Evolutionary conservation across 2,797 vertebrate genomes (phyloP).

Genomic region (Catamblyrhynchus diadema): DNA sequence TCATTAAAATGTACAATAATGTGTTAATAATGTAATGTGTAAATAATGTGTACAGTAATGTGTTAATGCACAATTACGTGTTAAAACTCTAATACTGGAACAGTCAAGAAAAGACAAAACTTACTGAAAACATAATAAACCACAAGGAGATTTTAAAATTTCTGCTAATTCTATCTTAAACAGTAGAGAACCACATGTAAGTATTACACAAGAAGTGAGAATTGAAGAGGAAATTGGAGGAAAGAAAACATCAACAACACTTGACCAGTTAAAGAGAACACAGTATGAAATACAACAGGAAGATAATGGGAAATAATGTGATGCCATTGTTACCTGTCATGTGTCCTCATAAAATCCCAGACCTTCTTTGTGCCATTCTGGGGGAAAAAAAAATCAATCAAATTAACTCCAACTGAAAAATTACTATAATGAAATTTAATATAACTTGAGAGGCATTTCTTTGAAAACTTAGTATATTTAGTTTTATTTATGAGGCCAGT

Average conservation of each 20-base stretch:
- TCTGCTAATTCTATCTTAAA: neutral
- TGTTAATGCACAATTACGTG: neutral
- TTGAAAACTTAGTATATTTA: neutral
- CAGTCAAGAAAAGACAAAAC: neutral
- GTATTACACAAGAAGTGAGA: neutral
- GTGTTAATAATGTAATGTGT: neutral
- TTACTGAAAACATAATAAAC: neutral
- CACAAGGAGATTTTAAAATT: neutral
- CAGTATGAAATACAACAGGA: neutral
- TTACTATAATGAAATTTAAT: neutral
- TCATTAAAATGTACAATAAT: neutral
- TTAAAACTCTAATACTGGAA: neutral
- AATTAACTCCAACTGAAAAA: neutral
- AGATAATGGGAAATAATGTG: neutral
- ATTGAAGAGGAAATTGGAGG: neutral
- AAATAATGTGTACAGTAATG: neutral
- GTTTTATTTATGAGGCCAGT: neutral
- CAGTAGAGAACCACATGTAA: neutral
- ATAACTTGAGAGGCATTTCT: neutral
- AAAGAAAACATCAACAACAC: neutral
- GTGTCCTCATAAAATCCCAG: slow-evolving; percentile 92
- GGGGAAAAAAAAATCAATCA: neutral
- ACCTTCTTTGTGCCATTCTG: slow-evolving; percentile 89
- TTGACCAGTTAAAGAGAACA: neutral
- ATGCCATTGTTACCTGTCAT: slow-evolving; percentile 83